Evolutionary conservation across 2,113 vertebrate species (phyloP).

Genomic region (Cnemophilus loriae): DNA sequence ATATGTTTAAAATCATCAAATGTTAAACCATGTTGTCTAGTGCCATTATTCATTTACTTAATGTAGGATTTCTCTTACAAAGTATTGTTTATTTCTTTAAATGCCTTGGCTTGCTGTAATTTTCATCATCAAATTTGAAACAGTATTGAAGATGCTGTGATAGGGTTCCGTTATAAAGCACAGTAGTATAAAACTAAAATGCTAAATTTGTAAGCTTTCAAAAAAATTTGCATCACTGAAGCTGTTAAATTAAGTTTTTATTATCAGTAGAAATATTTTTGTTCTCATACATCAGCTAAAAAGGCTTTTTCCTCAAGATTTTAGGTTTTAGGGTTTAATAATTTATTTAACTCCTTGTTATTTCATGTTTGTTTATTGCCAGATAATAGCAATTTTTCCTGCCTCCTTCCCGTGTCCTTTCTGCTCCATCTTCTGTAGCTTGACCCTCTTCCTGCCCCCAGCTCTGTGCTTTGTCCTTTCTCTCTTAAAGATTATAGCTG

Average conservation of each 20-base stretch:
- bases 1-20: not conserved
- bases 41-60: not conserved
- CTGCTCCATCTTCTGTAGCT: not conserved
- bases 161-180: not conserved
- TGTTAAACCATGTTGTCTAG: not conserved
- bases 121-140: not conserved
- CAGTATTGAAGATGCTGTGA: not conserved
- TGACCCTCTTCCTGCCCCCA: not conserved
- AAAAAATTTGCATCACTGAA: not conserved
- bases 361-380: not conserved
- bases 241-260: not conserved
- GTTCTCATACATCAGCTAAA: not conserved
- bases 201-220: not conserved
- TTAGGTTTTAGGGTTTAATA: not conserved
- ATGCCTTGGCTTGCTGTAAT: not conserved
- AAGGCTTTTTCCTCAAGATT: not conserved
- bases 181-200: not conserved
- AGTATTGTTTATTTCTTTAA: not conserved
- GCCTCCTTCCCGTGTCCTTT: not conserved
- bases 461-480: not conserved
- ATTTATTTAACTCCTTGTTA: not conserved
- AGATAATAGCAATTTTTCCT: not conserved
- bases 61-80: not conserved
- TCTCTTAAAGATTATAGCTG: not conserved
- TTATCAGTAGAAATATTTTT: not conserved